phyloP scores from a whole-genome alignment of 1,140 invertebrate genomes.

The Scaptodrosophila lebanonensis region DNA sequence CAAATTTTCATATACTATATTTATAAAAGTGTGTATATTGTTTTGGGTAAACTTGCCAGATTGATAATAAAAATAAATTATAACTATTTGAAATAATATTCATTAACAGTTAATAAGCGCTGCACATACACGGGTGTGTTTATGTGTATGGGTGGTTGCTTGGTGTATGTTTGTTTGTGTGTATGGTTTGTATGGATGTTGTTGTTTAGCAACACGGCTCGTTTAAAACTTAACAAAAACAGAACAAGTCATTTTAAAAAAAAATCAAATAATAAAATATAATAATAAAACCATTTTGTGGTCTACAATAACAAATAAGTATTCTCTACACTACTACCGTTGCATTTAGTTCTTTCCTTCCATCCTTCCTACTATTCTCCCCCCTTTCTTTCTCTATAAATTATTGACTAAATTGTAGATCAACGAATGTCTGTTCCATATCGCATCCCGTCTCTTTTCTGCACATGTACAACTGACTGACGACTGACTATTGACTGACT shows the following conservation, averaged over 20 bases:
- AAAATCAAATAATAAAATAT: constrained; percentile 25
- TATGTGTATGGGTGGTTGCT: too few species aligned
- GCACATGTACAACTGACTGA: too few species aligned
- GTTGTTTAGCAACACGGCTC: constrained; percentile 24
- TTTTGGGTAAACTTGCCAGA: constrained; percentile 13
- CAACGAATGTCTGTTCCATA: constrained; percentile 63
- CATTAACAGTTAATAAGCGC: constrained; percentile 67
- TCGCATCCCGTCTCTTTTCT: too few species aligned
- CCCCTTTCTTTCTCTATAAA: constrained; percentile 18
- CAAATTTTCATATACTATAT: too few species aligned
- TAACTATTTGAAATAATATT: constrained; percentile 42
- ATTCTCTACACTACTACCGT: too few species aligned
- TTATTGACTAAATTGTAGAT: constrained; percentile 73
- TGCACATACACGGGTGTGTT: constrained; percentile 4
- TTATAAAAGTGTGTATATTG: constrained; percentile 41
- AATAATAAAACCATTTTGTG: too few species aligned
- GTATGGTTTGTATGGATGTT: constrained; percentile 24
- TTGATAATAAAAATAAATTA: constrained; percentile 46
- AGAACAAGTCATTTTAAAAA: constrained; percentile 42
- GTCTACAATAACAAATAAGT: too few species aligned
- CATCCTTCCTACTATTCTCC: neutral
- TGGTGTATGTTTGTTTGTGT: too few species aligned
- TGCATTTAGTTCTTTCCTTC: too few species aligned
- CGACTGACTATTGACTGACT: too few species aligned
- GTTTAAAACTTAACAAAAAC: constrained; percentile 40